A percentile compares a stretch with the other conserved stretches of the same genome.
These are phyloP conservation scores for Caenorhabditis brenneri DNA, from an alignment of 1,140 invertebrate genomes.

Conservation along the genomic window DNA sequence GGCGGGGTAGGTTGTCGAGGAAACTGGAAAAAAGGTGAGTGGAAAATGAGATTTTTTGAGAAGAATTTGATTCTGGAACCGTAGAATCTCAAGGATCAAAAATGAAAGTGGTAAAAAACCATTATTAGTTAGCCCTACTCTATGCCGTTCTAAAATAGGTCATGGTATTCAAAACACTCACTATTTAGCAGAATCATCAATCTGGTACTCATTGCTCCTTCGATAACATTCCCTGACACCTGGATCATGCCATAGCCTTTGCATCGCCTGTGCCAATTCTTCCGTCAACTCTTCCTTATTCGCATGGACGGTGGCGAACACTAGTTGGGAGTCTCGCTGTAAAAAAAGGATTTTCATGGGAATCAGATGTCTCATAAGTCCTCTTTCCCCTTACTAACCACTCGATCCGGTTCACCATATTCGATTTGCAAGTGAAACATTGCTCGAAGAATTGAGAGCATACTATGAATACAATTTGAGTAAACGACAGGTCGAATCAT, in stretches of 20 bases:
- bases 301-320: constrained; percentile 71
- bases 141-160: no score
- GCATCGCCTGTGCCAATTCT: constrained; percentile 66
- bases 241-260: constrained; percentile 73
- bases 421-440: constrained; percentile 71
- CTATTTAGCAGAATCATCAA: constrained; percentile 81
- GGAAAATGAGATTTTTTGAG: not conserved
- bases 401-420: constrained; percentile 65
- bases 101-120: no score
- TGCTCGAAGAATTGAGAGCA: constrained; percentile 69
- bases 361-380: no score
- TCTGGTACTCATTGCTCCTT: constrained; percentile 81
- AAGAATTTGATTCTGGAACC: no score
- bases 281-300: constrained; percentile 70
- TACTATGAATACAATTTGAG: constrained; percentile 69
- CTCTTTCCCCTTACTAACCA: no score
- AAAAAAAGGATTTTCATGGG: constrained; percentile 42
- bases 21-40: constrained; percentile 61
- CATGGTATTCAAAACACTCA: no score
- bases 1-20: constrained; percentile 66
- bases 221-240: constrained; percentile 79
- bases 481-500: constrained; percentile 70
- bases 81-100: no score
- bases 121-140: no score
- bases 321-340: constrained; percentile 68